A percentile compares a stretch with the other conserved stretches of the same genome.
These are phyloP conservation scores for Botia almorhae DNA, from an alignment of 2,797 vertebrate genomes.

Conservation along the genomic window DNA sequence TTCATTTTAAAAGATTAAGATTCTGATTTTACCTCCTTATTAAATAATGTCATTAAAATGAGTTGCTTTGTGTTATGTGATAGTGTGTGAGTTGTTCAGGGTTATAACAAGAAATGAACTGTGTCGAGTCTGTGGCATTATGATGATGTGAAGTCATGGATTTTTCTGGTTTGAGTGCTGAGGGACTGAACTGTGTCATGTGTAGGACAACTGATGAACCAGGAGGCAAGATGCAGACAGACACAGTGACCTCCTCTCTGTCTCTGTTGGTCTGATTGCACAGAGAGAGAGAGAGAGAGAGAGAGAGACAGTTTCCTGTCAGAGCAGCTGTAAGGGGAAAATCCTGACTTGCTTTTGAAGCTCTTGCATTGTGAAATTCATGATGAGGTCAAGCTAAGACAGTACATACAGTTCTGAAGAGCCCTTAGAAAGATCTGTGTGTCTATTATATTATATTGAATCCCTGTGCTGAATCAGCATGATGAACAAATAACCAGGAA, in stretches of 20 bases:
- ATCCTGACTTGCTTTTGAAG: background rate
- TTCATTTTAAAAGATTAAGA: background rate
- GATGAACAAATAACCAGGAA: too few species aligned
- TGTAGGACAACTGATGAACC: constrained; percentile 12
- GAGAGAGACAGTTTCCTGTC: constrained; percentile 59
- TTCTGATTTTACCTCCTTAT: background rate
- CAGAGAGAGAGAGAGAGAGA: constrained; percentile 53
- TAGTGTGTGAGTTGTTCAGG: background rate
- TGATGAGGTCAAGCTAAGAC: background rate
- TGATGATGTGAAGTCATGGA: constrained; percentile 19
- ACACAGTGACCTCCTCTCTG: constrained; percentile 69
- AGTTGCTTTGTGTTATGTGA: background rate
- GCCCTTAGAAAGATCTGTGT: background rate
- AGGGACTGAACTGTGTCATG: constrained; percentile 14
- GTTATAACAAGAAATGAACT: background rate
- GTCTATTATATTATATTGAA: background rate
- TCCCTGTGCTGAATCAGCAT: background rate
- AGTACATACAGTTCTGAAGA: background rate
- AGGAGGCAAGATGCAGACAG: constrained; percentile 53
- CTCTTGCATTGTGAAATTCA: background rate
- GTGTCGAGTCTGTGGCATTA: background rate
- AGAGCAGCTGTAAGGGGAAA: constrained; percentile 66
- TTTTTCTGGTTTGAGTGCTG: constrained; percentile 9
- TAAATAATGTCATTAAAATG: background rate
- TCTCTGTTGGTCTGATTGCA: constrained; percentile 74